Evolutionary conservation across 1,140 invertebrate species (phyloP).

Genomic region (Hermetia illucens): DNA sequence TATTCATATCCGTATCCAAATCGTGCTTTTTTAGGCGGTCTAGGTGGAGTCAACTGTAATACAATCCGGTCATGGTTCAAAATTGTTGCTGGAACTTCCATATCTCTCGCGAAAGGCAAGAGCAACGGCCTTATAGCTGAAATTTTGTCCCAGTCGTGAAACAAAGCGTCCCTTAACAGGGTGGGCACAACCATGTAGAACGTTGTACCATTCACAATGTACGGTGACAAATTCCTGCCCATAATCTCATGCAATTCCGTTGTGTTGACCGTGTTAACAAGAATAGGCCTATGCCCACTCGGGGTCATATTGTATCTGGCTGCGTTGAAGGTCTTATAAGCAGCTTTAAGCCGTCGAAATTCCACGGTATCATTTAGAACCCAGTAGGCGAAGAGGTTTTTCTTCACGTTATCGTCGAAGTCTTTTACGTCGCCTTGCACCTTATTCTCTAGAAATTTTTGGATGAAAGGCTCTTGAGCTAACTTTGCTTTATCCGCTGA

Average conservation of each 20-base stretch:
- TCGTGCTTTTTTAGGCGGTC: constrained; percentile 17
- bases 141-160: constrained; percentile 21
- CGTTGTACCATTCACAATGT: constrained; percentile 18
- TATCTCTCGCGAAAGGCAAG: constrained; percentile 19
- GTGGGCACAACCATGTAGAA: constrained; percentile 26
- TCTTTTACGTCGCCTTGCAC: constrained; percentile 14
- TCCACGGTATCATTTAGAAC: constrained; percentile 17
- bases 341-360: constrained; percentile 18
- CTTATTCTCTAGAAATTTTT: constrained; percentile 13
- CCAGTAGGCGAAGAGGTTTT: constrained; percentile 29
- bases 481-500: constrained; percentile 20
- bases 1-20: constrained; percentile 19
- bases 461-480: constrained; percentile 17
- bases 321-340: constrained; percentile 18
- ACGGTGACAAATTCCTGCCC: neutral
- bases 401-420: constrained; percentile 23
- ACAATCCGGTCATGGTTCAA: constrained; percentile 21
- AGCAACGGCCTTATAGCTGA: constrained; percentile 17
- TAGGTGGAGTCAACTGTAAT: constrained; percentile 20
- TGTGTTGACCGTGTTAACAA: constrained; percentile 19
- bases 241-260: constrained; percentile 7
- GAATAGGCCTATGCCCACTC: constrained; percentile 13
- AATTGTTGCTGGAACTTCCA: constrained; percentile 21
- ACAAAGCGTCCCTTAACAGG: constrained; percentile 19
- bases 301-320: constrained; percentile 15